Evolutionary conservation across 1,140 invertebrate species (phyloP).

Genomic region (Zaprionus ornatus): DNA sequence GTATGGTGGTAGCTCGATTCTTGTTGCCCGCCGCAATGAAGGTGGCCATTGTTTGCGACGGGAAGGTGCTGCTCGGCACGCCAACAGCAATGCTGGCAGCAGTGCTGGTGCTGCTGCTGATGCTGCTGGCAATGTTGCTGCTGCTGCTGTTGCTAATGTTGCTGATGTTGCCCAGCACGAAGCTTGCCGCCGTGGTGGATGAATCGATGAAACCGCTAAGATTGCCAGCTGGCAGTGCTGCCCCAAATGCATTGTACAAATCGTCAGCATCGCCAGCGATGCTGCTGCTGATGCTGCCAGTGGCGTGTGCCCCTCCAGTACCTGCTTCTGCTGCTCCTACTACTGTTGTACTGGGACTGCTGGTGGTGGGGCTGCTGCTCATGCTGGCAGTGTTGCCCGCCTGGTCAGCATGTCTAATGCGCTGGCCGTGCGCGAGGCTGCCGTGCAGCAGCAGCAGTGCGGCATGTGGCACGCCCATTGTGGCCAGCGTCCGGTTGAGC

Average conservation of each 20-base stretch:
- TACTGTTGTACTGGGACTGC: background rate
- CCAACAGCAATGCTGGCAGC: background rate
- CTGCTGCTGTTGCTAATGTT: slow-evolving; percentile 15
- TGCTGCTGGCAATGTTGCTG: slow-evolving; percentile 20
- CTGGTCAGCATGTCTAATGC: slow-evolving; percentile 28
- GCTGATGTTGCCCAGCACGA: slow-evolving; percentile 44
- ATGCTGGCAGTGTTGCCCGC: background rate
- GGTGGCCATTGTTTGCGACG: slow-evolving; percentile 72
- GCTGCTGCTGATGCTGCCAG: background rate
- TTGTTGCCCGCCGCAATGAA: slow-evolving; percentile 72
- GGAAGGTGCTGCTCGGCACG: slow-evolving; percentile 36
- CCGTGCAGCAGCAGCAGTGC: slow-evolving; percentile 51
- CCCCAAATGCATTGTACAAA: slow-evolving; percentile 49
- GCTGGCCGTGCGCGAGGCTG: slow-evolving; percentile 42
- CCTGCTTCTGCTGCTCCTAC: background rate
- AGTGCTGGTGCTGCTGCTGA: background rate
- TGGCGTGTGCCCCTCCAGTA: background rate
- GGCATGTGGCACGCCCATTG: slow-evolving; percentile 34
- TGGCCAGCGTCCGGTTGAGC: slow-evolving; percentile 54
- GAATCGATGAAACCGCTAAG: slow-evolving; percentile 70
- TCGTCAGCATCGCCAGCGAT: background rate
- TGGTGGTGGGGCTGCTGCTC: background rate
- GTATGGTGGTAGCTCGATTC: slow-evolving; percentile 75
- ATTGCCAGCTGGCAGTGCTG: slow-evolving; percentile 24
- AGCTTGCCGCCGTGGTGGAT: slow-evolving; percentile 61